Conservation (phyloP, 1,140 invertebrate genomes). For the Lordiphosa collinella region DNA sequence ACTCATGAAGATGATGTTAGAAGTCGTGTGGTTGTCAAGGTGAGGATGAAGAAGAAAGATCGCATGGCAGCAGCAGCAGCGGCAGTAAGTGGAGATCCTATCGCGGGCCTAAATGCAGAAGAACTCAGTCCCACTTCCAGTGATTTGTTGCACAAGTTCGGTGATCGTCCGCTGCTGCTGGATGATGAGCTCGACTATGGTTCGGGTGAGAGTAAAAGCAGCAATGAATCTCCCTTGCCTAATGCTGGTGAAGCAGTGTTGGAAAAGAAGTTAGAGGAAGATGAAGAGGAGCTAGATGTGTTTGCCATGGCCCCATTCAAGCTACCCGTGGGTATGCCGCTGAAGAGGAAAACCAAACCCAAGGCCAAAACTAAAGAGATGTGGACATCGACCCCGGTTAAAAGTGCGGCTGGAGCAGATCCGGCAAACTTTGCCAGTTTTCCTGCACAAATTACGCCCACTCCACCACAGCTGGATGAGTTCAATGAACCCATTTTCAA, state of each 20-base stretch:
- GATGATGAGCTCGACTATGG: conserved; percentile 90
- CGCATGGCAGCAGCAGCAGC: conserved; percentile 44
- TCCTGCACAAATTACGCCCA: conserved; percentile 34
- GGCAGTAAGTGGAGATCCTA: conserved; percentile 8
- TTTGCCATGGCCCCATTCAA: conserved; percentile 89
- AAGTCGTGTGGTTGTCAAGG: conserved; percentile 79
- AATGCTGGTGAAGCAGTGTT: not conserved
- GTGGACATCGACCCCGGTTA: conserved; percentile 75
- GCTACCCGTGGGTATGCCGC: conserved; percentile 80
- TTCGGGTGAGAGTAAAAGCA: conserved; percentile 78
- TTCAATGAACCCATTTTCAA: conserved; percentile 79
- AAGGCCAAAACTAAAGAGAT: conserved; percentile 41
- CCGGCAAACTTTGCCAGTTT: conserved; percentile 61
- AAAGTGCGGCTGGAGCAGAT: conserved; percentile 14
- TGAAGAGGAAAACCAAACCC: conserved; percentile 52
- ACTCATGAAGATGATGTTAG: conserved; percentile 83
- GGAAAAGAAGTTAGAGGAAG: conserved; percentile 18
- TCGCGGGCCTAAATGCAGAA: conserved; percentile 34
- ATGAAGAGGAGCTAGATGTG: conserved; percentile 82
- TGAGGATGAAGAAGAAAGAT: conserved; percentile 77
- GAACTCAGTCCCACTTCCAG: conserved; percentile 77
- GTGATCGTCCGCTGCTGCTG: conserved; percentile 87
- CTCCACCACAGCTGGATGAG: conserved; percentile 56
- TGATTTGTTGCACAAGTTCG: conserved; percentile 86
- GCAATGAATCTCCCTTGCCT: conserved; percentile 43